Evolutionary conservation across 2,888 invertebrate genomes (phyloP).

Genomic region (Ommatoiulus sabulosus): DNA sequence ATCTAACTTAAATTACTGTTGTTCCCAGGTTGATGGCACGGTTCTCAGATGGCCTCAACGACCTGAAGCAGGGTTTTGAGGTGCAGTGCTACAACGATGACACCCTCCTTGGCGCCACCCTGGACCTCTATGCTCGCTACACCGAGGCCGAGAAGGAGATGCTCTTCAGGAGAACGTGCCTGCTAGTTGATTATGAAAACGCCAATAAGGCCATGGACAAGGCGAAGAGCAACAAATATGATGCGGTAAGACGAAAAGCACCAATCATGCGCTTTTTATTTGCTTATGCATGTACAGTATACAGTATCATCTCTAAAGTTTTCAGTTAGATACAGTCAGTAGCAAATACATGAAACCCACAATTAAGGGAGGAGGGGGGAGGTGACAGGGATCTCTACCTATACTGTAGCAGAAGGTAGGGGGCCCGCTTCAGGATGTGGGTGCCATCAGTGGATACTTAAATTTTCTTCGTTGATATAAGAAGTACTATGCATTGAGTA

Average conservation of each 20-base stretch:
- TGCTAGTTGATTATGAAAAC: slow-evolving; percentile 68
- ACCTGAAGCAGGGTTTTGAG: slow-evolving; percentile 54
- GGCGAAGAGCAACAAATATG: slow-evolving; percentile 67
- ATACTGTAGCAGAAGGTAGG: too few species aligned
- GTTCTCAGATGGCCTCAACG: slow-evolving; percentile 62
- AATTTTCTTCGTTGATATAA: too few species aligned
- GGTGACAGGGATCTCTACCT: too few species aligned
- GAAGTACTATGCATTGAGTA: too few species aligned
- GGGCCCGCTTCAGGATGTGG: too few species aligned
- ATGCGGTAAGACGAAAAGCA: slow-evolving; percentile 65
- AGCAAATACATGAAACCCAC: too few species aligned
- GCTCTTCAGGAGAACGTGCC: slow-evolving; percentile 65
- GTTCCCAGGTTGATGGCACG: slow-evolving; percentile 56
- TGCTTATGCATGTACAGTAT: too few species aligned
- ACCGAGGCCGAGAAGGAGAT: slow-evolving; percentile 63
- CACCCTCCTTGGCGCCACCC: slow-evolving; percentile 66
- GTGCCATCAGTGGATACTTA: too few species aligned
- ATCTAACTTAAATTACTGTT: neutral
- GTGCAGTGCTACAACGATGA: slow-evolving; percentile 62
- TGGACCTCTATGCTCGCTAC: slow-evolving; percentile 66
- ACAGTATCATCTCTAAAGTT: too few species aligned
- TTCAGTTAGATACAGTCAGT: too few species aligned
- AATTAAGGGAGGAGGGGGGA: too few species aligned
- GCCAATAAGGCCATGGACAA: slow-evolving; percentile 67
- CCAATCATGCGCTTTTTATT: too few species aligned